phyloP scores from a whole-genome alignment of 1,140 invertebrate species.

The Drosophila saltans region DNA sequence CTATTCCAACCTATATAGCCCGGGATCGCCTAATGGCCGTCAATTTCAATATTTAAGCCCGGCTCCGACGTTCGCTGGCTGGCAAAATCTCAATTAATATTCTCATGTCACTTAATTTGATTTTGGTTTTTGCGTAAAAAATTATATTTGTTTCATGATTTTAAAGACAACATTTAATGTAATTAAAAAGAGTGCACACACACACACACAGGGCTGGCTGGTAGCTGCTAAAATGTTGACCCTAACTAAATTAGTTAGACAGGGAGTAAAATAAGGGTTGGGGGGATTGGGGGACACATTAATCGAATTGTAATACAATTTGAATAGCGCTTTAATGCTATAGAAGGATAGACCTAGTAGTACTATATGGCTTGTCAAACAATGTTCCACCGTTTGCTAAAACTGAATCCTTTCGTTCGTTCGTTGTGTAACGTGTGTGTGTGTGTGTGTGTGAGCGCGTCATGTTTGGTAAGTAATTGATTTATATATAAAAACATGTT shows the following conservation, averaged over 20 bases:
- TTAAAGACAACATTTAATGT: constrained; percentile 51
- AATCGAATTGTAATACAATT: constrained; percentile 59
- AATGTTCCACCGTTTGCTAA: constrained; percentile 5
- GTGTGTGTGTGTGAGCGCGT: constrained; percentile 19
- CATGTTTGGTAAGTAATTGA: constrained; percentile 78
- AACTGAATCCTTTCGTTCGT: constrained; percentile 47
- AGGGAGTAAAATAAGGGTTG: neutral
- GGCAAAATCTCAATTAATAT: constrained; percentile 68
- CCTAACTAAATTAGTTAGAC: constrained; percentile 6
- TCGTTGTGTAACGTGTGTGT: neutral
- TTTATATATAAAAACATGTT: constrained; percentile 81
- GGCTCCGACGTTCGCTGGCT: constrained; percentile 9
- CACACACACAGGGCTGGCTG: no score
- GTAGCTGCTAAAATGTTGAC: neutral
- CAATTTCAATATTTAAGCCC: constrained; percentile 64
- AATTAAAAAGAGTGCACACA: neutral
- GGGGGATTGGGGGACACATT: constrained; percentile 22
- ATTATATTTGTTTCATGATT: constrained; percentile 16
- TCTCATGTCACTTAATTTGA: constrained; percentile 58
- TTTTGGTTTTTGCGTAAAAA: constrained; percentile 41
- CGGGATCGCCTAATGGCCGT: constrained; percentile 25
- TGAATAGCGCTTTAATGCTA: constrained; percentile 56
- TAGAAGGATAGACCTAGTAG: constrained; percentile 23
- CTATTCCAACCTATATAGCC: constrained; percentile 33
- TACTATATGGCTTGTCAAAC: constrained; percentile 34